Conservation (phyloP, 1,140 invertebrate genomes). For the Pseudoatta argentina region DNA sequence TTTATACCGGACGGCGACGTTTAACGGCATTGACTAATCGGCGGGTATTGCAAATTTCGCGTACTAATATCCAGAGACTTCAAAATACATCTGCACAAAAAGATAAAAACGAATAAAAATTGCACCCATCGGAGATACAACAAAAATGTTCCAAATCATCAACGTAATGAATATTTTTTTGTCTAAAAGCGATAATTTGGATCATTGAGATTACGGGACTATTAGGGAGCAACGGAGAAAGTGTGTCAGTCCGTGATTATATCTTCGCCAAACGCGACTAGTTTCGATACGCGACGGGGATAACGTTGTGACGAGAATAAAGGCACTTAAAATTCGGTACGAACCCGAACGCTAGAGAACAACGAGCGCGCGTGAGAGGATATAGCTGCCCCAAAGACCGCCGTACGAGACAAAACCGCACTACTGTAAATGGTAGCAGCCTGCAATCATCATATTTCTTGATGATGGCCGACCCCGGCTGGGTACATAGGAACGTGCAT, state of each 20-base stretch:
- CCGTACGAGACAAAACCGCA: constrained; percentile 76
- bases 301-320: constrained; percentile 31
- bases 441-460: constrained; percentile 83
- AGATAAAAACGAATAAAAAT: background rate
- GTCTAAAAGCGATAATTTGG: background rate
- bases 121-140: background rate
- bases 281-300: background rate
- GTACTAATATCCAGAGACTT: background rate
- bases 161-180: background rate
- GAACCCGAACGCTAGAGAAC: constrained; percentile 11
- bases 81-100: no score
- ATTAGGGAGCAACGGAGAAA: background rate
- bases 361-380: constrained; percentile 47
- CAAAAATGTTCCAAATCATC: background rate
- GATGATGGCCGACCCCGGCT: constrained; percentile 72
- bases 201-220: background rate
- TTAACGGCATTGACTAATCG: constrained; percentile 33
- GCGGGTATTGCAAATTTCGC: constrained; percentile 27
- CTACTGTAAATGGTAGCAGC: constrained; percentile 82
- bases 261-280: background rate
- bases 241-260: background rate
- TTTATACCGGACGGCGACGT: constrained; percentile 35
- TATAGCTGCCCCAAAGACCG: constrained; percentile 45
- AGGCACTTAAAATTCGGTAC: constrained; percentile 65
- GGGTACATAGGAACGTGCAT: constrained; percentile 48